phyloP scores from a whole-genome alignment of 2,888 invertebrate genomes.

The Deroplatys truncata region DNA sequence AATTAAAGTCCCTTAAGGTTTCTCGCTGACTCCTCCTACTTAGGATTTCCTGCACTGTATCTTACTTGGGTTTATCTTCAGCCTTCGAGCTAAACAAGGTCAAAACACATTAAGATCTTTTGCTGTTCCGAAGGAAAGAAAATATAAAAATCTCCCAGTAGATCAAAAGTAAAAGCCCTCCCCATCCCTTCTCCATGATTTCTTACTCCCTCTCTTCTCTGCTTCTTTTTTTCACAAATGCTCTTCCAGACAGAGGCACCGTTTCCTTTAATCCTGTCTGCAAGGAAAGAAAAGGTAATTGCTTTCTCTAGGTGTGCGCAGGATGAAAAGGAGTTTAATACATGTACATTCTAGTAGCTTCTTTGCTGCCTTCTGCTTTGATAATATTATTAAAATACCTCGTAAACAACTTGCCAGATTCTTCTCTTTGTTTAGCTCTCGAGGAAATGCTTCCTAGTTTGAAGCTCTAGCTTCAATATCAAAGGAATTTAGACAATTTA shows the following conservation, averaged over 20 bases:
- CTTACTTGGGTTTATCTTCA: neutral
- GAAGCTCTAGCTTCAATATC: no score
- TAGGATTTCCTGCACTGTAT: neutral
- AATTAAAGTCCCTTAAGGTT: no score
- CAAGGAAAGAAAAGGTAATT: neutral
- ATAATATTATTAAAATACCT: neutral
- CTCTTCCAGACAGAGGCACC: neutral
- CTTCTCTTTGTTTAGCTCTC: neutral
- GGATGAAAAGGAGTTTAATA: neutral
- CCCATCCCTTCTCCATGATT: neutral
- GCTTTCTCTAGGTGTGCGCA: neutral
- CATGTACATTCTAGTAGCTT: neutral
- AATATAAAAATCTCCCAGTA: neutral
- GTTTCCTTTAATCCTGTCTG: neutral
- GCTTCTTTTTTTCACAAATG: neutral
- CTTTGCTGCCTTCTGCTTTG: neutral
- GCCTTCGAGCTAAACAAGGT: neutral
- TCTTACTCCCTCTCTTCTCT: neutral
- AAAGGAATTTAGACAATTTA: neutral
- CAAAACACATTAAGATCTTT: conserved; percentile 1
- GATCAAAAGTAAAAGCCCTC: neutral
- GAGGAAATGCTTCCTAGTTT: neutral
- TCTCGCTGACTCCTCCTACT: no score
- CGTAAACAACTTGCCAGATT: neutral
- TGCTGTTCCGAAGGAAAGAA: neutral